Conservation (phyloP, 1,140 invertebrate genomes). For the Diachasmimorpha longicaudata region DNA sequence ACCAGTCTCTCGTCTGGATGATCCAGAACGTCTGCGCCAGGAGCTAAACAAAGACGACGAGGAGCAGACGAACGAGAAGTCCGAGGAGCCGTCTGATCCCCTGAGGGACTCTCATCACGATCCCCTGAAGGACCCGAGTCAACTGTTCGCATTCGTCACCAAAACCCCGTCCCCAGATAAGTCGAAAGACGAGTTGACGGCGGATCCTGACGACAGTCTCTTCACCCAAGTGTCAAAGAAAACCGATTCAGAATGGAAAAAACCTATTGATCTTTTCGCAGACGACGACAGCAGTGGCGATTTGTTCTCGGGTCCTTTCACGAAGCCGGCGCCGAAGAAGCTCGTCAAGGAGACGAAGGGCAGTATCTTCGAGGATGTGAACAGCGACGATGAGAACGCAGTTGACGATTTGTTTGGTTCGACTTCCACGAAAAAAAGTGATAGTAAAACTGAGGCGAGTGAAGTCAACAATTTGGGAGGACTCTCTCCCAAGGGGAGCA, state of each 20-base stretch:
- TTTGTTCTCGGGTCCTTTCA: conserved; percentile 44
- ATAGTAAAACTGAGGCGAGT: conserved; percentile 11
- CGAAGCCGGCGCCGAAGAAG: conserved; percentile 42
- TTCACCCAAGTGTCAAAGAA: conserved; percentile 36
- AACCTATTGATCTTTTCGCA: conserved; percentile 39
- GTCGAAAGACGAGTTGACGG: conserved; percentile 41
- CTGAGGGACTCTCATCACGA: conserved; percentile 50
- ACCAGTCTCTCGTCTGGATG: conserved; percentile 31
- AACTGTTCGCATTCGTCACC: conserved; percentile 58
- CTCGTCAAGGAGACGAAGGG: conserved; percentile 39
- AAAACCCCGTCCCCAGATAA: conserved; percentile 59
- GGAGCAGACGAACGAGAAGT: neutral
- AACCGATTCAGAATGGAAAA: neutral
- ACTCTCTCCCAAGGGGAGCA: neutral
- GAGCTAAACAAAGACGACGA: conserved; percentile 8
- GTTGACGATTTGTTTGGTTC: conserved; percentile 28
- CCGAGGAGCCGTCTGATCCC: conserved; percentile 42
- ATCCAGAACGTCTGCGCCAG: neutral
- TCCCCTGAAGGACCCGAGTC: conserved; percentile 55
- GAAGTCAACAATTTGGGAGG: neutral
- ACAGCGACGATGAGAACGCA: conserved; percentile 24
- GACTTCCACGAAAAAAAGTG: neutral
- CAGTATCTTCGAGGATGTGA: conserved; percentile 44
- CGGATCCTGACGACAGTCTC: conserved; percentile 53
- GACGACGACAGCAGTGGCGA: conserved; percentile 50